Evolutionary conservation across 2,888 invertebrate species (phyloP).

Genomic region (Lordiphosa fenestrarum): DNA sequence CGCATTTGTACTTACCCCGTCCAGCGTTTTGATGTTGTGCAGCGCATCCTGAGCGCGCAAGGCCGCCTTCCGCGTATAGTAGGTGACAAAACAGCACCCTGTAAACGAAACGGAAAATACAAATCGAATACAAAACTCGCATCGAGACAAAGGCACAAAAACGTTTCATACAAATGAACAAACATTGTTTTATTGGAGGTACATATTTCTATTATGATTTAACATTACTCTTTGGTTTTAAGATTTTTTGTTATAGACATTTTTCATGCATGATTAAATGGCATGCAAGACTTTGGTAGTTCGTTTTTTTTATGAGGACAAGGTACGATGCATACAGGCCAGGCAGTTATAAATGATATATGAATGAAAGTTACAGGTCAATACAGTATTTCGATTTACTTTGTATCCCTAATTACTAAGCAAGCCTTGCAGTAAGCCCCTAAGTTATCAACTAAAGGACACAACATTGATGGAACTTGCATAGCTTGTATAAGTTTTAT

Average conservation of each 20-base stretch:
- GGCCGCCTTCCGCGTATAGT: slow-evolving; percentile 98
- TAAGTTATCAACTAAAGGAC: too few relatives aligned
- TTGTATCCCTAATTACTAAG: too few relatives aligned
- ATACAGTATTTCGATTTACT: too few relatives aligned
- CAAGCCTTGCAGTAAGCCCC: too few relatives aligned
- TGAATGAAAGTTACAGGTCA: too few relatives aligned
- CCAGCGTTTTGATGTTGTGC: slow-evolving; percentile 98
- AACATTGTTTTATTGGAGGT: slow-evolving; percentile 9
- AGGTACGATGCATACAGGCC: neutral
- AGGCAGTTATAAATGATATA: too few relatives aligned
- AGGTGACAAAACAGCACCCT: slow-evolving; percentile 99
- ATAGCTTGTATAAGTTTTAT: too few relatives aligned
- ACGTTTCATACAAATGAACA: slow-evolving; percentile 27
- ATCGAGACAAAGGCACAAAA: slow-evolving; percentile 63
- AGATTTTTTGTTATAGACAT: neutral
- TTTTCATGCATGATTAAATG: slow-evolving; percentile 36
- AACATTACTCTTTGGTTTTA: neutral
- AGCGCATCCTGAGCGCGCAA: slow-evolving; percentile 98
- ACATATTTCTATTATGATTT: slow-evolving; percentile 3
- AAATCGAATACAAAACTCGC: slow-evolving; percentile 57
- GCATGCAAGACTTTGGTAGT: neutral
- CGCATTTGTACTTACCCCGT: slow-evolving; percentile 88
- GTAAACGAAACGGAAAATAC: slow-evolving; percentile 83
- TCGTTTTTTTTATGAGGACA: slow-evolving; percentile 9
- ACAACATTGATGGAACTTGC: too few relatives aligned